Conservation (phyloP, 2,113 vertebrate species). For the Neogobius melanostomus region DNA sequence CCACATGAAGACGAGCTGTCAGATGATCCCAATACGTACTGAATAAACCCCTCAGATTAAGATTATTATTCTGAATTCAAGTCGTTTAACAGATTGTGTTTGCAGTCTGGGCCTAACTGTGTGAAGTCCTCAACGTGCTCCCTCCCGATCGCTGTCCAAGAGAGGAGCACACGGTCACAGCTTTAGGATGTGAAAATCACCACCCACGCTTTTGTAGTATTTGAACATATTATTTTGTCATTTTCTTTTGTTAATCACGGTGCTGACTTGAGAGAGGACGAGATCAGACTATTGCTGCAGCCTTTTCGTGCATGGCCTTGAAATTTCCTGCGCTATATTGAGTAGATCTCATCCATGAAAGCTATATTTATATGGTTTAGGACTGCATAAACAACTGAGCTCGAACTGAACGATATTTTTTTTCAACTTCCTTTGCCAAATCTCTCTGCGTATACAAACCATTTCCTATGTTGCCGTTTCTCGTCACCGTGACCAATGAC, state of each 20-base stretch:
- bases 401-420: no score
- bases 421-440: no score
- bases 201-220: slow-evolving; percentile 26
- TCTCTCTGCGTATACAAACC: no score
- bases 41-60: background rate
- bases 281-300: slow-evolving; percentile 22
- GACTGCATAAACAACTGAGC: no score
- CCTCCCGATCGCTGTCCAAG: slow-evolving; percentile 18
- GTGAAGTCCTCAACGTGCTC: slow-evolving; percentile 74
- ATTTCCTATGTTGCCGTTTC: no score
- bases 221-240: slow-evolving; percentile 40
- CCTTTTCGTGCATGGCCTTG: slow-evolving; percentile 29
- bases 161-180: slow-evolving; percentile 49
- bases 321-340: slow-evolving; percentile 29
- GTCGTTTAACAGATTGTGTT: background rate
- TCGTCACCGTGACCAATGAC: slow-evolving; percentile 43
- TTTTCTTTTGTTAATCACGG: slow-evolving; percentile 56
- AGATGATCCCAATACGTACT: no score
- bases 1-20: no score
- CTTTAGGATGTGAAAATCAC: slow-evolving; percentile 39
- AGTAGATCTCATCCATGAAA: slow-evolving; percentile 68
- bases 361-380: slow-evolving; percentile 22
- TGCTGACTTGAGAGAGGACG: slow-evolving; percentile 70
- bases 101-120: slow-evolving; percentile 53
- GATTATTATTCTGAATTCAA: background rate